A percentile compares a stretch with the other conserved stretches of the same genome.
phyloP scores from a whole-genome alignment of 2,113 vertebrate genomes.

The Leiothrix lutea region DNA sequence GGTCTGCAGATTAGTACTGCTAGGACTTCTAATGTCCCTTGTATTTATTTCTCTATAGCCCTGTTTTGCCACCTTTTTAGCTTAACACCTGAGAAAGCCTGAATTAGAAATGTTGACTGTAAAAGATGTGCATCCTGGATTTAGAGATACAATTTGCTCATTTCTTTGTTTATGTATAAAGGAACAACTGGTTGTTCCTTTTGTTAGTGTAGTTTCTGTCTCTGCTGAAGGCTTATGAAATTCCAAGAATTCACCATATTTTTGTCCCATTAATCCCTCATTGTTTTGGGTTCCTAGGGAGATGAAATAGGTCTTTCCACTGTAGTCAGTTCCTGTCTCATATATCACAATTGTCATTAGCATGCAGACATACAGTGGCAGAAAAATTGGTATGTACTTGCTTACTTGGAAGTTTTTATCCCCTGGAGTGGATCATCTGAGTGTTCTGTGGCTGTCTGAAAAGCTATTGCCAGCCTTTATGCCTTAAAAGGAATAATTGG shows the following conservation, averaged over 20 bases:
- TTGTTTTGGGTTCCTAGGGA: neutral
- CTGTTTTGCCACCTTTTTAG: neutral
- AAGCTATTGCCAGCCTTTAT: neutral
- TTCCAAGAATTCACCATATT: neutral
- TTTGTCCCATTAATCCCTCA: neutral
- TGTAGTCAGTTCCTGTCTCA: neutral
- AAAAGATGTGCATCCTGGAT: neutral
- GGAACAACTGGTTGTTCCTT: neutral
- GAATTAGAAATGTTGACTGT: neutral
- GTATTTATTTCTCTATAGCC: neutral
- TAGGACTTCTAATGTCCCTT: neutral
- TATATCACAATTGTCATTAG: neutral
- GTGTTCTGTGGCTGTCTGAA: neutral
- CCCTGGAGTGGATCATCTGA: neutral
- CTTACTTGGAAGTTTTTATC: neutral
- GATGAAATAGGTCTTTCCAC: neutral
- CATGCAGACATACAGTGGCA: neutral
- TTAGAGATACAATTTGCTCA: neutral
- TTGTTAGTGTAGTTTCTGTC: neutral
- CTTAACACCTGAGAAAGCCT: neutral
- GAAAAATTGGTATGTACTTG: neutral
- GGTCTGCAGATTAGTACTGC: neutral
- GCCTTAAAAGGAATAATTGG: neutral
- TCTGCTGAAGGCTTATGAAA: neutral
- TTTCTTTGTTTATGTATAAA: neutral